A percentile compares a stretch with the other conserved stretches of the same genome.
Evolutionary conservation across 2,888 invertebrate species (phyloP).

Genomic region (Mimas tiliae): DNA sequence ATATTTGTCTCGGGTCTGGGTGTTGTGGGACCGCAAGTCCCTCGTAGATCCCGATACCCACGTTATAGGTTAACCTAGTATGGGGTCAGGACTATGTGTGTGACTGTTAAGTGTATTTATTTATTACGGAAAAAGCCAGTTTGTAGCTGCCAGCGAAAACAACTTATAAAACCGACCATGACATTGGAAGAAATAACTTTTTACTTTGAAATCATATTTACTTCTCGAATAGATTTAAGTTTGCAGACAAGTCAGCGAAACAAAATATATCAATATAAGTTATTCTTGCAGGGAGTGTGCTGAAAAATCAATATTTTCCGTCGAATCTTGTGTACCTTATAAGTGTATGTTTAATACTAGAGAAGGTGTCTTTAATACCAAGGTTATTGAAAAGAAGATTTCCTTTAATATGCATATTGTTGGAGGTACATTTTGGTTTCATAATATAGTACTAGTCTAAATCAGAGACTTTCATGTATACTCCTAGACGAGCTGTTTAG

Average conservation of each 20-base stretch:
- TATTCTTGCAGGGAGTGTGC: conserved; percentile 47
- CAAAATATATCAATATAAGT: background rate
- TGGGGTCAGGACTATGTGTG: no score
- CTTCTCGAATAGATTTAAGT: background rate
- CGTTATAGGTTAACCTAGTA: no score
- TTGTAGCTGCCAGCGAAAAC: no score
- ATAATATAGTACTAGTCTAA: no score
- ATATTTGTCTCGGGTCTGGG: no score
- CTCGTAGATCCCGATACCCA: no score
- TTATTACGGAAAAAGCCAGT: no score
- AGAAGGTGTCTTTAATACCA: conserved; percentile 46
- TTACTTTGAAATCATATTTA: background rate
- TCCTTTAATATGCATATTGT: conserved; percentile 36
- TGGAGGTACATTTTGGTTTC: conserved; percentile 48
- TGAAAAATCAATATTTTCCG: conserved; percentile 47
- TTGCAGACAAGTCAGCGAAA: background rate
- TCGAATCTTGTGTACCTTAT: conserved; percentile 56
- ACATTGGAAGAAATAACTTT: background rate
- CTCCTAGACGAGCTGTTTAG: no score
- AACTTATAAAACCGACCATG: no score
- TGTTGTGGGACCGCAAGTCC: no score
- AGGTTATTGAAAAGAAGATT: conserved; percentile 33
- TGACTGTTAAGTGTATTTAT: no score
- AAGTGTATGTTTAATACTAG: conserved; percentile 50
- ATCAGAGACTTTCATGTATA: no score